phyloP scores from a whole-genome alignment of 2,113 vertebrate species.

The Poecile atricapillus region DNA sequence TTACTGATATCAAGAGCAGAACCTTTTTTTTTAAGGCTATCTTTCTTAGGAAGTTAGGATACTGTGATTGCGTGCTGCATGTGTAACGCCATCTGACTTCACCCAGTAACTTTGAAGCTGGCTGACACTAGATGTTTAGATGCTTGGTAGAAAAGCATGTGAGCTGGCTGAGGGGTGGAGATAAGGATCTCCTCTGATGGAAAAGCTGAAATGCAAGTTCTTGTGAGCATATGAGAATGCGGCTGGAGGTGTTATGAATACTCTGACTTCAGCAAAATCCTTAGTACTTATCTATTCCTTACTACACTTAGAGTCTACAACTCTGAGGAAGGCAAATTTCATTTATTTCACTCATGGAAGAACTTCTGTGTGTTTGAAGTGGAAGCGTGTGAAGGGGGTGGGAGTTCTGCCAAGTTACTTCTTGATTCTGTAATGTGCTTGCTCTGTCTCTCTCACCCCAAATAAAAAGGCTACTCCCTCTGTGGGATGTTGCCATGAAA shows the following conservation, averaged over 20 bases:
- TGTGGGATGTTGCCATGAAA: neutral
- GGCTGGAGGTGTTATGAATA: neutral
- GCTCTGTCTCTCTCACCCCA: neutral
- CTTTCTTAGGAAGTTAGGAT: neutral
- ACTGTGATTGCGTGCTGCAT: neutral
- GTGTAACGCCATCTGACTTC: neutral
- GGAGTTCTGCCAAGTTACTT: neutral
- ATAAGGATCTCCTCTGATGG: neutral
- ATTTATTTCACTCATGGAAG: neutral
- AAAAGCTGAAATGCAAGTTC: neutral
- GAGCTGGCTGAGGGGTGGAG: neutral
- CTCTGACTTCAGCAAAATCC: neutral
- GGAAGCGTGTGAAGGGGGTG: neutral
- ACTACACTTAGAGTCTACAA: neutral
- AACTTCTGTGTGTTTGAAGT: neutral
- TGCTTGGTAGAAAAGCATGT: neutral
- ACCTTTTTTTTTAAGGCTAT: neutral
- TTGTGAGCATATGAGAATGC: neutral
- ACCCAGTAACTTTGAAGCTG: neutral
- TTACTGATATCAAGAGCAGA: neutral
- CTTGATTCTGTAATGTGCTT: neutral
- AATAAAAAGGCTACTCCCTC: neutral
- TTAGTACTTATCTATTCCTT: neutral
- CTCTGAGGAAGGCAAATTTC: neutral
- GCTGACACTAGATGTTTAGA: neutral